Evolutionary conservation across 2,888 invertebrate genomes (phyloP), one percentile per base, ranked within the genome.

Genomic region (Polyommatus iphigenia): DNA sequence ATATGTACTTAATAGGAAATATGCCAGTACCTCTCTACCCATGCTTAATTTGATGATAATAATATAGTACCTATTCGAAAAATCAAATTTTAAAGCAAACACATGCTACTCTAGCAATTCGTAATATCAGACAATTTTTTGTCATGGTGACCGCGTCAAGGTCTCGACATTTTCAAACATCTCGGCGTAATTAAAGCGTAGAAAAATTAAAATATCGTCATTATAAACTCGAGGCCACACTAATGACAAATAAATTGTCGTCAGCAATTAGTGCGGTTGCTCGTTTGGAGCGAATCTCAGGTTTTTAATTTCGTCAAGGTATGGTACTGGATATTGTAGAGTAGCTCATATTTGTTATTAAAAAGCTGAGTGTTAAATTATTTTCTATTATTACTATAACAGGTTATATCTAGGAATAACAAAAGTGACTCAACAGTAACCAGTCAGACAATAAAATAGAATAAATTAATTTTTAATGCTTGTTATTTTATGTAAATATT

Each of bases 171-270:
- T 62, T 59, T 62, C 67, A 67, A 67, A 67, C 15, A 67, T 67
- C 67, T 67, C 81, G 81, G 83, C 84, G 87, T 91, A 93, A 93
- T 94, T 93, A 94, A 94, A 93, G 90, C 91, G 92, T 92, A 92
- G 91, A 90, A 85, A 91, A 93, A 93, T 93, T 93, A 93, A 92
- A 92, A 92, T 92, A 92, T 89, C 87, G 87, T 85, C 84, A 87
- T 85, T 84, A 85, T 84, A 67, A 67, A 29, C 29, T 5, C 29
- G 67, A 67, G 67, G 67, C 67, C 67, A 67, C 67, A 83, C 86
- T 93, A 93, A 93, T 93, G 93, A 88, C 91, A 93, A 93, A 93
- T 93, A 93, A 93, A 93, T 93, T 93, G 93, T 93, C 92, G 88
- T 85, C 88, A 85, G 88, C 91, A 93, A 93, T 93, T 93, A 93